phyloP scores from a whole-genome alignment of 2,888 invertebrate species.

The Epirrhoe tristata region DNA sequence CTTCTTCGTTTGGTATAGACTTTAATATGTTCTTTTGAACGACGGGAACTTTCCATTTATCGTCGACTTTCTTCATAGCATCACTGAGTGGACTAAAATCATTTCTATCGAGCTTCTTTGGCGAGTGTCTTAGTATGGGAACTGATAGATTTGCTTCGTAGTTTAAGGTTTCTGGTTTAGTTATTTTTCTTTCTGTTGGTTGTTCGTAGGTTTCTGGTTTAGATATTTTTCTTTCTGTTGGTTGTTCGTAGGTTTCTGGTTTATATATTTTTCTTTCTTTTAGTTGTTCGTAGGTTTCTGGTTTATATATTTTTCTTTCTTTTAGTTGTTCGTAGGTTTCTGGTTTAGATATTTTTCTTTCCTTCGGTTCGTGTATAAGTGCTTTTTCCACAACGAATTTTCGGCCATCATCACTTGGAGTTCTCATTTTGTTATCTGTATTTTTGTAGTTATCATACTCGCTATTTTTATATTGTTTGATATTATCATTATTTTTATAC shows the following conservation, averaged over 20 bases:
- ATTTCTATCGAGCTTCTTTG: constrained; percentile 43
- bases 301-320: no score
- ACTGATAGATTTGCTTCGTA: constrained; percentile 76
- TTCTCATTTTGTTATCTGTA: background rate
- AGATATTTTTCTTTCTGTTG: constrained; percentile 29
- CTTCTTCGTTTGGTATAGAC: constrained; percentile 73
- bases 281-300: constrained; percentile 29
- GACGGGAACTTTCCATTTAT: constrained; percentile 86
- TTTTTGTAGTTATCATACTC: background rate
- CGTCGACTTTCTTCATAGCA: constrained; percentile 73
- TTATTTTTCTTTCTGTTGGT: constrained; percentile 28
- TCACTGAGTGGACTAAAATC: constrained; percentile 60
- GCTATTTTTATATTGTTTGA: no score
- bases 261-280: constrained; percentile 30
- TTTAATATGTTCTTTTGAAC: constrained; percentile 87
- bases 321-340: no score
- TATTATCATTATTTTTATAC: background rate
- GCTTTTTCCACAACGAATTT: constrained; percentile 56
- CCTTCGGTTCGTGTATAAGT: constrained; percentile 50
- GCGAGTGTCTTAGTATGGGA: constrained; percentile 86
- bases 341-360: constrained; percentile 26
- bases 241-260: no score
- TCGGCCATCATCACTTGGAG: background rate
- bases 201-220: no score
- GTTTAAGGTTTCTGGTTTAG: constrained; percentile 14